phyloP scores from a whole-genome alignment of 2,113 vertebrate genomes.

The Forbesichthys papilliferus region DNA sequence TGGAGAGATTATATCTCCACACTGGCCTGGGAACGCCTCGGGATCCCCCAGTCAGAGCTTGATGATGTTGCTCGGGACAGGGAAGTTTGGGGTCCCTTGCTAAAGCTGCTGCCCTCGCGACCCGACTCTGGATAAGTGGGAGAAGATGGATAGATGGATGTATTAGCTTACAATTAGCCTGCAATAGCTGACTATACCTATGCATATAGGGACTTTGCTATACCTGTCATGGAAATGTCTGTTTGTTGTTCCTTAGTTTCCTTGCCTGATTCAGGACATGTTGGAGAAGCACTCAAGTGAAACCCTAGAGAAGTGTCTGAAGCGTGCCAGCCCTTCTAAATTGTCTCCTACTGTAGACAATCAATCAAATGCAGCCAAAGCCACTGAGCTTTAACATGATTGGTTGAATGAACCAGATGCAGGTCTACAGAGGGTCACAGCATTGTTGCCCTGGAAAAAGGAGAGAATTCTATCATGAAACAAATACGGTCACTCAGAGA shows the following conservation, averaged over 20 bases:
- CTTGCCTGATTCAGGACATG: conserved; percentile 69
- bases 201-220: too few species aligned
- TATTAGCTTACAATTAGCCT: too few species aligned
- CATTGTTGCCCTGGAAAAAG: conserved; percentile 68
- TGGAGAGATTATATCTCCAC: too few species aligned
- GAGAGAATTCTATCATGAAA: conserved; percentile 19
- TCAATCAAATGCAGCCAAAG: conserved; percentile 30
- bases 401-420: conserved; percentile 54
- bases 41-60: too few species aligned
- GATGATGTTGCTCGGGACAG: too few species aligned
- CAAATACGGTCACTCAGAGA: conserved; percentile 10
- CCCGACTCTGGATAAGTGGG: too few species aligned
- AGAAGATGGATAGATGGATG: too few species aligned
- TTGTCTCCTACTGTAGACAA: conserved; percentile 23
- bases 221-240: neutral
- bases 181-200: too few species aligned
- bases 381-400: conserved; percentile 39
- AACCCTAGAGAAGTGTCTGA: conserved; percentile 42
- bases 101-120: too few species aligned
- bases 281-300: conserved; percentile 65
- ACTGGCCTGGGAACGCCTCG: too few species aligned
- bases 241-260: conserved; percentile 56
- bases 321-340: conserved; percentile 13
- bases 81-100: too few species aligned
- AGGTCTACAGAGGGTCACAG: conserved; percentile 53